These are phyloP conservation scores for Rousettus leschenaultii DNA, from an alignment of 2,113 vertebrate species.

Conservation along the genomic window DNA sequence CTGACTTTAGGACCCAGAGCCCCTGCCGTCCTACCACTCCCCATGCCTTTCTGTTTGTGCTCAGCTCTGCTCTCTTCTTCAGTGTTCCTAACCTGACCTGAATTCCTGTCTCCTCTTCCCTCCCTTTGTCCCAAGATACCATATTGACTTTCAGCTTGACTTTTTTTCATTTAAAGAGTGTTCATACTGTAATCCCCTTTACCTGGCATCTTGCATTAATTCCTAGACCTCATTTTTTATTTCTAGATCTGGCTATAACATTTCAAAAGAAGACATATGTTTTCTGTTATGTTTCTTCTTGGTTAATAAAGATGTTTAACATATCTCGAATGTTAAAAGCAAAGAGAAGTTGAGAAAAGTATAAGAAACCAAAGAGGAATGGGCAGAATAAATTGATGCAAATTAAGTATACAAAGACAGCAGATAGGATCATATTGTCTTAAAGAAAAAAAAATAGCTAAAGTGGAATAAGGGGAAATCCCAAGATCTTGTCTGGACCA, in stretches of 20 bases:
- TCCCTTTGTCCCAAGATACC: background rate
- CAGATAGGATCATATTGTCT: background rate
- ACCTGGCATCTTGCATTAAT: background rate
- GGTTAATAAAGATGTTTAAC: background rate
- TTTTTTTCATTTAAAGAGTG: background rate
- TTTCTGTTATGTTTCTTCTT: background rate
- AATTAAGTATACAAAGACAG: background rate
- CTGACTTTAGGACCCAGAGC: background rate
- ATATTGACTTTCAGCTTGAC: background rate
- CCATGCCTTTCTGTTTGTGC: background rate
- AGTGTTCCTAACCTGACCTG: background rate
- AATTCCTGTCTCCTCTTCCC: background rate
- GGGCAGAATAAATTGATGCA: background rate
- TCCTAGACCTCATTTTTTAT: background rate
- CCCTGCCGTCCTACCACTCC: background rate
- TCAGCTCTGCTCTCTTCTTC: background rate
- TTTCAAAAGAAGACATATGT: background rate
- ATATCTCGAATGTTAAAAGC: background rate
- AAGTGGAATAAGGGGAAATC: background rate
- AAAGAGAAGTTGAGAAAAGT: constrained; percentile 24
- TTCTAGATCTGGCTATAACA: background rate
- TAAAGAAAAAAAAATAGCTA: background rate
- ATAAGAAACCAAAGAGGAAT: background rate
- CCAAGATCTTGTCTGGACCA: background rate
- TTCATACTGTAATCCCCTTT: background rate